phyloP scores from a whole-genome alignment of 2,797 vertebrate genomes.

The Peromyscus aztecus region DNA sequence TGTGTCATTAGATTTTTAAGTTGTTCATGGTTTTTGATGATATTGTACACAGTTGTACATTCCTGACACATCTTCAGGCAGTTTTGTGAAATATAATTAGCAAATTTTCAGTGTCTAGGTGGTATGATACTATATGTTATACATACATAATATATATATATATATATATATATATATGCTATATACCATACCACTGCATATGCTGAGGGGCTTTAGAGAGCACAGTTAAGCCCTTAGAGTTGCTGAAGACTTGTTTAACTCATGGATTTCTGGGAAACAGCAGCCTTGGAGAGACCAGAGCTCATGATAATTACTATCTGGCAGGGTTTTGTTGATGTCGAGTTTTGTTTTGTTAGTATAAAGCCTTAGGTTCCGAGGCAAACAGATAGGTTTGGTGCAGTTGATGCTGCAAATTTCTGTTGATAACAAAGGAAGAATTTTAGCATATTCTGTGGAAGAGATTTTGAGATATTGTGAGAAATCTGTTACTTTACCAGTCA shows the following conservation, averaged over 20 bases:
- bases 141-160: background rate
- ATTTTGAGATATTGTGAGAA: background rate
- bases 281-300: background rate
- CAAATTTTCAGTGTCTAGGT: background rate
- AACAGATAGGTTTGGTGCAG: background rate
- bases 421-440: background rate
- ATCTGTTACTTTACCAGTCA: slow-evolving; percentile 38
- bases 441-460: background rate
- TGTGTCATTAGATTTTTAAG: slow-evolving; percentile 44
- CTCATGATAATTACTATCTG: background rate
- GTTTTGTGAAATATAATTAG: background rate
- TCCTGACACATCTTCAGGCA: background rate
- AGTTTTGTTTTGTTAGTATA: background rate
- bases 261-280: background rate
- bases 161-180: background rate
- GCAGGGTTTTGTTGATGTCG: background rate
- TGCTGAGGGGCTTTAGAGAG: background rate
- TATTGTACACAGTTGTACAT: background rate
- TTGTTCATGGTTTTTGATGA: background rate
- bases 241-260: background rate
- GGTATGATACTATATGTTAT: background rate
- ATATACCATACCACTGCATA: background rate
- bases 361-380: background rate
- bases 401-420: slow-evolving; percentile 1
- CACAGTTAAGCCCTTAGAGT: background rate